Base-by-base conservation (phyloP, 30 jellyfish, hydroid and myxozoan species). In the Phacellophora camtschatica region DNA sequence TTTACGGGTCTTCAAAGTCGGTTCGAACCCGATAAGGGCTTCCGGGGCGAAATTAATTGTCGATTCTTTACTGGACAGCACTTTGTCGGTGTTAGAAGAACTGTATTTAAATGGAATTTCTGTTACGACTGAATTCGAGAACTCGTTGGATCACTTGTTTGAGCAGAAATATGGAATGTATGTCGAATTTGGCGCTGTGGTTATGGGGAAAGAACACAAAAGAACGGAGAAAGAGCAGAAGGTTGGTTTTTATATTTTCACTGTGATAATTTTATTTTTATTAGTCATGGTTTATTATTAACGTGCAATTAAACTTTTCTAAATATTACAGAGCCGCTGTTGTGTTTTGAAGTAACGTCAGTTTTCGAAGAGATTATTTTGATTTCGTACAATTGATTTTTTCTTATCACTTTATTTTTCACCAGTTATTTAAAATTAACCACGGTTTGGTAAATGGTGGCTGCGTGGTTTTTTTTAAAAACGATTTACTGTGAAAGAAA, bases 31-130 rank as follows among this genome's bases (percentile, higher is more conserved):
- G 11, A 33, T 84, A 27, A 78, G 63, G 45, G 16, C 74, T 9
- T 71, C 28, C 23, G 95, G 95, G 35, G 95, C 95, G 20, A 66
- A 30, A 13, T 3, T 66, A 20, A 71, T 84, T 0, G 50, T 84
- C 8, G 79, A 84, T 8, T 78, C 83, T 28, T 19, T 84, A 5
- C n/a, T 50, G 13, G 70, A 54, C 12, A 32, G 67, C 34, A 27
- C 15, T 0, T 16, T 19, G 18, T 59, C 88, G 0, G 72, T 27
- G 18, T 71, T 73, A 27, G 86, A 71, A 43, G 95, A 84, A 32
- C 65, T 84, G 45, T 84, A 84, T 33, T 32, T 84, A 80, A 66
- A 84, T 66, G 84, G 71, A 19, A 71, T 84, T 15, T 73, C 57
- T 23, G 95, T 84, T 9, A 22, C 72, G 24, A 62, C 20, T 3